Conservation (phyloP, 2,113 vertebrate species). For the Elachura formosa region DNA sequence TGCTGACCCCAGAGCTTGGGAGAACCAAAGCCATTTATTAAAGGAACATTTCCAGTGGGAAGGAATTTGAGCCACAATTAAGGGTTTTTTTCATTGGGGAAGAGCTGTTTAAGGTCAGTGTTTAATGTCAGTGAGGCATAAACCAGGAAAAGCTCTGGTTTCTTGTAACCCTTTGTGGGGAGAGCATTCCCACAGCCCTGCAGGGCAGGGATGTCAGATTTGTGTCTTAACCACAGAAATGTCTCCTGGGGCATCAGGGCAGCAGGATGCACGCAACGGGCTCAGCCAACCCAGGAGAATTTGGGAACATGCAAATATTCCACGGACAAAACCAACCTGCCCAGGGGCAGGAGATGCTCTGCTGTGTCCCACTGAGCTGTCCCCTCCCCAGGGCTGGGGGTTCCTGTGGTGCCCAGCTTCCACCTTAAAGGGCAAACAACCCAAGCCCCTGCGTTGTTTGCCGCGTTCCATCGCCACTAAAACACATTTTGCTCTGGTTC, state of each 20-base stretch:
- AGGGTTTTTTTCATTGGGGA: neutral
- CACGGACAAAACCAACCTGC: rapidly evolving
- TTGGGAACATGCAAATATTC: neutral
- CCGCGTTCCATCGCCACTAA: neutral
- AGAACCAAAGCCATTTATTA: neutral
- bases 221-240: neutral
- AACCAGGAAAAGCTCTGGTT: neutral
- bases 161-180: neutral
- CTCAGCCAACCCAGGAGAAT: neutral
- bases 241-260: rapidly evolving
- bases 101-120: neutral
- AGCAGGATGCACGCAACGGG: neutral
- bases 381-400: neutral
- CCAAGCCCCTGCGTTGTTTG: neutral
- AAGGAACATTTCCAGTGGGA: neutral
- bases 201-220: neutral
- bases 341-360: neutral
- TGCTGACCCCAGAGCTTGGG: neutral
- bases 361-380: rapidly evolving
- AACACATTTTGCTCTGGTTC: neutral
- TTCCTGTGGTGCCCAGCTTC: neutral
- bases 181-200: neutral
- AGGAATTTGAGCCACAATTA: neutral
- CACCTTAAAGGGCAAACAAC: conserved; percentile 53
- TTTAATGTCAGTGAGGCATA: neutral